Base-by-base conservation (phyloP, 2,113 vertebrate species). In the Chrysemys picta region DNA sequence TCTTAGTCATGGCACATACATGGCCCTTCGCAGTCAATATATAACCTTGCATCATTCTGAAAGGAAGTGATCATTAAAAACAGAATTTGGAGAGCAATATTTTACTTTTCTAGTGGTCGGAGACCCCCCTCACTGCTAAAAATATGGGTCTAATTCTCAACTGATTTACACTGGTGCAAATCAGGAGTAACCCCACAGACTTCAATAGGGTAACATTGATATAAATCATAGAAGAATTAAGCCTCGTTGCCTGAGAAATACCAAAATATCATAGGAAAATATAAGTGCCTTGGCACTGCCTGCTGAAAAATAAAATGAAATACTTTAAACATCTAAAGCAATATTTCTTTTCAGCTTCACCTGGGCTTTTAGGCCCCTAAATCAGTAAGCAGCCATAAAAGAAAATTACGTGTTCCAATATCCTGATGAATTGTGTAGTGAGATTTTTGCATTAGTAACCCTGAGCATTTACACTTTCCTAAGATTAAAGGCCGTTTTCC, bases 401-500 rank as follows among this genome's bases (percentile, higher is more conserved):
- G 95, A 94, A 96, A 98, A 97, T 98, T 94, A 87, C 88, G 87
- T 95, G 95, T 93, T 97, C 86, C 96, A 96, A 69, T 96, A 94
- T 96, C 92, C 89, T 89, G 90, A 96, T 97, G 95, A 98, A 98
- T 97, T 97, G 97, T 93, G 90, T 93, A 96, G 96, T 97, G 98
- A 96, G 97, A 97, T 89, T 96, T 92, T 97, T 98, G 93, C 97
- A 98, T 98, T 97, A 98, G 97, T 91, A 95, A 95, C 97, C 92
- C 82, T 59, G 93, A 97, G 90, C 96, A 97, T 97, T 97, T 97
- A 96, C 94, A 94, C 97, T 97, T 96, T 87, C 85, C 85, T 82
- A 98, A 98, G 98, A 98, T 98, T 98, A 98, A 98, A 98, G 98
- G 98, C 97, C 94, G 90, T 92, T 97, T 96, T 97, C 95, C 94